Conservation (phyloP, 2,113 vertebrate genomes). For the Centropus unirufus region DNA sequence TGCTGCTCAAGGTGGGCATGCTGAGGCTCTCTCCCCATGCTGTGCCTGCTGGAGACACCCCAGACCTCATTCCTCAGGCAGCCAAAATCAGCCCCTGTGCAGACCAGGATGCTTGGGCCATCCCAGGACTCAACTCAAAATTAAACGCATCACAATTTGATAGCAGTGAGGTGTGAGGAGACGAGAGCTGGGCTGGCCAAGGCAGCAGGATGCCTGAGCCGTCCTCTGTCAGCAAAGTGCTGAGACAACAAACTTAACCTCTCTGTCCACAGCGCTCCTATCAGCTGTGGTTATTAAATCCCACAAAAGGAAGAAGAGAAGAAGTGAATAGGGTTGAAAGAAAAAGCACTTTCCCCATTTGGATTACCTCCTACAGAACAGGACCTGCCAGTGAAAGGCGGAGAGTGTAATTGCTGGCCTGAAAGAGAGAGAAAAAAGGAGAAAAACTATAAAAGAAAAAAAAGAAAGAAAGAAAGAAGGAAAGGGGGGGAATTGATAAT, state of each 20-base stretch:
- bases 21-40: background rate
- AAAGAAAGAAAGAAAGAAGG: conserved; percentile 51
- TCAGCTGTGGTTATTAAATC: conserved; percentile 83
- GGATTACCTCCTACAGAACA: conserved; percentile 81
- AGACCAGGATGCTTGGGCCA: background rate
- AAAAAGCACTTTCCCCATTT: conserved; percentile 83
- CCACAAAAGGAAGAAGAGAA: conserved; percentile 83
- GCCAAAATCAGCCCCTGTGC: rapidly evolving
- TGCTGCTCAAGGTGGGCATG: background rate
- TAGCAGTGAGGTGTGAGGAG: rapidly evolving
- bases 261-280: conserved; percentile 75
- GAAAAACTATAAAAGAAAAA: conserved; percentile 75
- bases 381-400: conserved; percentile 78
- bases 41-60: background rate
- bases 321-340: conserved; percentile 81
- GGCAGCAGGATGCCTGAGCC: conserved; percentile 58
- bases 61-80: background rate
- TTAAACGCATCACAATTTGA: rapidly evolving
- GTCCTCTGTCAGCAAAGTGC: conserved; percentile 77
- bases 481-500: conserved; percentile 76
- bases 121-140: background rate
- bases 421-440: conserved; percentile 75
- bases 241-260: conserved; percentile 88
- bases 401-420: conserved; percentile 81
- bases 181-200: background rate